These are phyloP conservation scores for Bungarus multicinctus DNA, from an alignment of 2,113 vertebrate genomes.

Conservation along the genomic window DNA sequence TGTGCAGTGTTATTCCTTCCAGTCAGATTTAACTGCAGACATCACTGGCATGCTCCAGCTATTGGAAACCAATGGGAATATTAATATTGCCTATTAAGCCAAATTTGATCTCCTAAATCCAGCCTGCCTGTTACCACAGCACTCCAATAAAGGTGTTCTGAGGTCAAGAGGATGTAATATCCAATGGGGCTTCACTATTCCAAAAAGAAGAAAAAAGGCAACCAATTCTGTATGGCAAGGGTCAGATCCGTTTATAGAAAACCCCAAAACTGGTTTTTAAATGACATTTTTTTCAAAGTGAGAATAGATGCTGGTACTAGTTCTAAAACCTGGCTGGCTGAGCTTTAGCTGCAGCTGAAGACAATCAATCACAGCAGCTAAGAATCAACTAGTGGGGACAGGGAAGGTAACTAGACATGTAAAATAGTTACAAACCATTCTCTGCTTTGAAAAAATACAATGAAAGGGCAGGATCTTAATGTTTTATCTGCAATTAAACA, in stretches of 20 bases:
- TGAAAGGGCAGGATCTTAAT: slow-evolving; percentile 33
- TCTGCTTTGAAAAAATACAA: slow-evolving; percentile 54
- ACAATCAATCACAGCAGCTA: slow-evolving; percentile 65
- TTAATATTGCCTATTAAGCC: slow-evolving; percentile 67
- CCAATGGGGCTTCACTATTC: slow-evolving; percentile 60
- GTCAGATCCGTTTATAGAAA: slow-evolving; percentile 69
- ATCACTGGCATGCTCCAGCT: slow-evolving; percentile 46
- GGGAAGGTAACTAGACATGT: slow-evolving; percentile 39
- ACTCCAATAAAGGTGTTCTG: slow-evolving; percentile 65
- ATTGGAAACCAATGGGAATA: slow-evolving; percentile 63
- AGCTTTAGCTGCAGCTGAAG: slow-evolving; percentile 64
- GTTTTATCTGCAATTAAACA: slow-evolving; percentile 38
- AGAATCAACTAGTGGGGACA: slow-evolving; percentile 31
- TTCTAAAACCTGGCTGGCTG: slow-evolving; percentile 62
- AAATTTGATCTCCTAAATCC: slow-evolving; percentile 62
- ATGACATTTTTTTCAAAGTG: slow-evolving; percentile 71
- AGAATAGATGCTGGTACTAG: slow-evolving; percentile 68
- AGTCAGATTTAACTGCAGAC: slow-evolving; percentile 40
- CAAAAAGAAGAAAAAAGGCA: slow-evolving; percentile 46
- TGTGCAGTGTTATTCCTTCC: slow-evolving; percentile 29
- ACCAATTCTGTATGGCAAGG: slow-evolving; percentile 60
- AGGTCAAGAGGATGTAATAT: slow-evolving; percentile 64
- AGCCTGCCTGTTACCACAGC: slow-evolving; percentile 62
- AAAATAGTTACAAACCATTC: slow-evolving; percentile 43
- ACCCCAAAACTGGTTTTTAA: slow-evolving; percentile 68